Percentiles rank a stretch among this genome's conserved stretches.
Evolutionary conservation across 2,113 vertebrate genomes (phyloP).

Genomic region (Paradoxurus hermaphroditus): DNA sequence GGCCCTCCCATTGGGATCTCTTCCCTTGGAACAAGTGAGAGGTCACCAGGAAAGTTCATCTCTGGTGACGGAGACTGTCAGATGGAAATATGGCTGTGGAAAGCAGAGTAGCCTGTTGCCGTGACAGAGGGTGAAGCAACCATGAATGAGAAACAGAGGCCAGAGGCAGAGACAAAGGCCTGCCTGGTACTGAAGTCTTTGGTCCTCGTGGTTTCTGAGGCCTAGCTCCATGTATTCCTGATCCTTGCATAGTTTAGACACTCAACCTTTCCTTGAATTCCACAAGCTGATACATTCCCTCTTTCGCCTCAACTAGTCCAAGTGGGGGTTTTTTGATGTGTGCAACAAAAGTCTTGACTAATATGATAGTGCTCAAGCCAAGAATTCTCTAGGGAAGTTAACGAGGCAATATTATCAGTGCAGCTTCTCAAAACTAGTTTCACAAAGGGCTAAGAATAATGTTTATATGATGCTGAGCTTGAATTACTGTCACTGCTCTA

Average conservation of each 20-base stretch:
- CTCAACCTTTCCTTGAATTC: background rate
- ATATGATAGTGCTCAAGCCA: accelerated
- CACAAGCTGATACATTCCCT: background rate
- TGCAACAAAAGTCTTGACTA: background rate
- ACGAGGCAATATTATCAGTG: background rate
- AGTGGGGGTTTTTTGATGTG: background rate
- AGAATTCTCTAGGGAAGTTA: background rate
- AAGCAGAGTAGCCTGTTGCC: background rate
- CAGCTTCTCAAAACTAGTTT: background rate
- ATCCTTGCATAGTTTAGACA: background rate
- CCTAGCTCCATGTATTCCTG: background rate
- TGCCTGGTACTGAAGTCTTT: background rate
- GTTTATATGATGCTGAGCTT: background rate
- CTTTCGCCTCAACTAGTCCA: background rate
- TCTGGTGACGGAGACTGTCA: background rate
- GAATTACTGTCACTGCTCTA: background rate
- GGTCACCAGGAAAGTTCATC: background rate
- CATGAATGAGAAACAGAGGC: background rate
- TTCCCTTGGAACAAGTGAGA: background rate
- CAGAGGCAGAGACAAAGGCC: background rate
- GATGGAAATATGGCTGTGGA: background rate
- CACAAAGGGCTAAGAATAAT: background rate
- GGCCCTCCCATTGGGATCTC: background rate
- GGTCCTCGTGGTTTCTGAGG: background rate
- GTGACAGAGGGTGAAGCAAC: background rate